Conservation (phyloP, 2,113 vertebrate species). For the Orycteropus afer region DNA sequence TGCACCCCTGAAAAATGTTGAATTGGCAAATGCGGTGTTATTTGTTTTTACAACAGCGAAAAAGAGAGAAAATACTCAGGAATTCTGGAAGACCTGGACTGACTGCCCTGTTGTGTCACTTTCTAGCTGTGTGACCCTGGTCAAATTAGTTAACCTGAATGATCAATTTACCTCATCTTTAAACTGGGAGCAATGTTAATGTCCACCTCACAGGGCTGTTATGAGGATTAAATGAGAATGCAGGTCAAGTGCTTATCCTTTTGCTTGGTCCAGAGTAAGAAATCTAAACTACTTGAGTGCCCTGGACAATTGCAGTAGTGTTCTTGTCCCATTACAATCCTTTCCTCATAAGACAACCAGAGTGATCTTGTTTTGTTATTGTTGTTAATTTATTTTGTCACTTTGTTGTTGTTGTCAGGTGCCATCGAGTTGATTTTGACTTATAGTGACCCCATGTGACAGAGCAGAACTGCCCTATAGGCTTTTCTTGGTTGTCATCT, state of each 20-base stretch:
- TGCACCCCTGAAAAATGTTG: background rate
- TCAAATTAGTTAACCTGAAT: background rate
- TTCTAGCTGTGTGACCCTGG: background rate
- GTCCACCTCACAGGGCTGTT: too few species aligned
- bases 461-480: background rate
- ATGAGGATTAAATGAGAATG: background rate
- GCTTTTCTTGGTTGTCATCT: background rate
- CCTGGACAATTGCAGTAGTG: background rate
- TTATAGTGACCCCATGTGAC: background rate
- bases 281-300: background rate
- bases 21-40: background rate
- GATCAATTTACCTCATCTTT: background rate
- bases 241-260: background rate
- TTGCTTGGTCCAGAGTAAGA: background rate
- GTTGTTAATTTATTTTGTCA: background rate
- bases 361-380: background rate
- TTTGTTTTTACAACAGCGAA: background rate
- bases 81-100: background rate
- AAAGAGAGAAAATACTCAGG: background rate
- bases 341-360: slow-evolving; percentile 4
- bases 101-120: background rate
- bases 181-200: background rate
- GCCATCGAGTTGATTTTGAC: background rate
- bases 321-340: background rate
- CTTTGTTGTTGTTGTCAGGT: background rate